A percentile compares a stretch with the other conserved stretches of the same genome.
Conservation (phyloP, 2,797 vertebrate species). For the Lutjanus argentimaculatus region DNA sequence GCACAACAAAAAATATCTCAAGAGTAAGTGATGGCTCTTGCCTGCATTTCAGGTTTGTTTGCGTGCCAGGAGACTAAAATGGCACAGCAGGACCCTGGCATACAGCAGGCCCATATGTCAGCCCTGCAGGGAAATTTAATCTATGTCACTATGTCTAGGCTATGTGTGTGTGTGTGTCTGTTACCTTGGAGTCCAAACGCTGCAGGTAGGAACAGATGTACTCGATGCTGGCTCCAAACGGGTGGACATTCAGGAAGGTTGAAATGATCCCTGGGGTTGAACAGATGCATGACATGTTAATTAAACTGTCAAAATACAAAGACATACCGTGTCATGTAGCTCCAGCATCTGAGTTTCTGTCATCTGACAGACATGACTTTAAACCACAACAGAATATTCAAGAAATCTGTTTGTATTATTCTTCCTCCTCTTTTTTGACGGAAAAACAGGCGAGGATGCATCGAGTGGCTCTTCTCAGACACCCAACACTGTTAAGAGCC, state of each 20-base stretch:
- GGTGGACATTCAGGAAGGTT: constrained; percentile 93
- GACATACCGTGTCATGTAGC: background rate
- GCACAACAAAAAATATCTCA: constrained; percentile 3
- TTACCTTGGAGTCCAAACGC: constrained; percentile 87
- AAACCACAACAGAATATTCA: constrained; percentile 2
- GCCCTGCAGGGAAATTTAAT: constrained; percentile 63
- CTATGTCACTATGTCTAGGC: constrained; percentile 58
- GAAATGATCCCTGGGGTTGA: constrained; percentile 91
- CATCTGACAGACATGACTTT: background rate
- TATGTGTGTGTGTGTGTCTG: constrained; percentile 19
- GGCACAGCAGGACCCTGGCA: constrained; percentile 62
- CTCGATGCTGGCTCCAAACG: constrained; percentile 93
- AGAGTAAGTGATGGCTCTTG: constrained; percentile 33
- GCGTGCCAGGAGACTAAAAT: constrained; percentile 60
- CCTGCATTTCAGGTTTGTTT: constrained; percentile 39
- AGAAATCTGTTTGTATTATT: constrained; percentile 18
- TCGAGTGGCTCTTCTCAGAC: constrained; percentile 39
- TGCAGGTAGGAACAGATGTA: constrained; percentile 97
- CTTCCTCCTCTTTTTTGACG: constrained; percentile 14
- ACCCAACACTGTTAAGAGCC: constrained; percentile 37
- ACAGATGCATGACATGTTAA: constrained; percentile 61
- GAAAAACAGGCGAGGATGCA: constrained; percentile 38
- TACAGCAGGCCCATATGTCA: constrained; percentile 67
- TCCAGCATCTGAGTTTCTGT: background rate
- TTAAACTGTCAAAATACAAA: constrained; percentile 46